Percentiles rank a stretch among this genome's conserved stretches.
Conservation (phyloP, 2,888 invertebrate genomes). For the Philereme transversata region DNA sequence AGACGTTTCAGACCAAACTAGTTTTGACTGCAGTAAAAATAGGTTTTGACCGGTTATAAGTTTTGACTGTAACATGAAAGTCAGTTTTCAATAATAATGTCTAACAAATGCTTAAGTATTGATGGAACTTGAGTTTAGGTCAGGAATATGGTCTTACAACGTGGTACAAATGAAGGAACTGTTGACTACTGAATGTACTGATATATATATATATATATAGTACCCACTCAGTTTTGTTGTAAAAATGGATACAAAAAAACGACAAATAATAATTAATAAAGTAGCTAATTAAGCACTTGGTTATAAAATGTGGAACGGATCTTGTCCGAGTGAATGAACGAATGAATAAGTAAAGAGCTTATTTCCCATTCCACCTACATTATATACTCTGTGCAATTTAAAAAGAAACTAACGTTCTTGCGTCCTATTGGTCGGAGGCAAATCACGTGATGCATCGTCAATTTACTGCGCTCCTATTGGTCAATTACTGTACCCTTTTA, state of each 20-base stretch:
- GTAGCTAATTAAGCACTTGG: constrained; percentile 38
- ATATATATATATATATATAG: constrained; percentile 1
- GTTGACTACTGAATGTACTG: no score
- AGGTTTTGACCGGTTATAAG: no score
- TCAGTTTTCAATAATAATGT: background rate
- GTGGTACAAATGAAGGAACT: no score
- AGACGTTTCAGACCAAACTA: background rate
- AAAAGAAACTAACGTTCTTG: background rate
- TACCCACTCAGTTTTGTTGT: constrained; percentile 27
- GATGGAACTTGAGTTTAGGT: no score
- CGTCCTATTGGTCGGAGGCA: constrained; percentile 7
- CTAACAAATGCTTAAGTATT: background rate
- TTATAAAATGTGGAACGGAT: constrained; percentile 20
- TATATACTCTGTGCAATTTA: constrained; percentile 12
- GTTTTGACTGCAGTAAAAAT: background rate
- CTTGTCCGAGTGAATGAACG: constrained; percentile 23
- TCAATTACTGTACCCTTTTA: constrained; percentile 15
- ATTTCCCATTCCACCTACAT: constrained; percentile 20
- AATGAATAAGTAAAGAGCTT: constrained; percentile 26
- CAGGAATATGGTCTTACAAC: no score
- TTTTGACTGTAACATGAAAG: no score
- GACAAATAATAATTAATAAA: constrained; percentile 42
- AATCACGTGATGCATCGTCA: constrained; percentile 10
- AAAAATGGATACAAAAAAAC: constrained; percentile 38
- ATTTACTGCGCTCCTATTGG: constrained; percentile 21